Evolutionary conservation across 2,797 vertebrate species (phyloP).

Genomic region (Vultur gryphus): DNA sequence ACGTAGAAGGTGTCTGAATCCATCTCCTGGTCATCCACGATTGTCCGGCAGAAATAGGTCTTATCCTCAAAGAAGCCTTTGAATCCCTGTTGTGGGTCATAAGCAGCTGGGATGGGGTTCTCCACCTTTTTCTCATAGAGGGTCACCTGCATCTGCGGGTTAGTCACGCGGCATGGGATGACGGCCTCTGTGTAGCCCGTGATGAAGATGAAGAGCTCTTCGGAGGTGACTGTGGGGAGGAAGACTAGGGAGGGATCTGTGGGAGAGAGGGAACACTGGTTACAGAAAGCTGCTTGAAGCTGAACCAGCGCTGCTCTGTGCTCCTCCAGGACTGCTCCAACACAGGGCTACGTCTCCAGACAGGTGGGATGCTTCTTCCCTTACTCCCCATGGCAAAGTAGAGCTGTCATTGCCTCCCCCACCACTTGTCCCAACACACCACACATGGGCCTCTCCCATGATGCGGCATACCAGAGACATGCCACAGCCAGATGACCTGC

Average conservation of each 20-base stretch:
- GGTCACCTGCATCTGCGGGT: conserved; percentile 85
- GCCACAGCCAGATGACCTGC: too few species aligned
- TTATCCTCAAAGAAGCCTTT: conserved; percentile 85
- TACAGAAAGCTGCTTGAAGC: neutral
- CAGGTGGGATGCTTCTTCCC: neutral
- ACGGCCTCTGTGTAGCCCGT: conserved; percentile 78
- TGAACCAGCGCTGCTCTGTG: neutral
- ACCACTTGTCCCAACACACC: neutral
- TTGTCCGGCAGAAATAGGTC: conserved; percentile 86
- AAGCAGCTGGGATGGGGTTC: conserved; percentile 71
- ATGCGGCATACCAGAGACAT: neutral
- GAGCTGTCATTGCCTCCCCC: neutral
- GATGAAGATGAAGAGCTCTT: conserved; percentile 82
- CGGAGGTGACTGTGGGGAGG: conserved; percentile 67
- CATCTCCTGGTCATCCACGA: conserved; percentile 79
- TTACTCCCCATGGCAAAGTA: neutral
- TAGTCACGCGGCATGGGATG: conserved; percentile 90
- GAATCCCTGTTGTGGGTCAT: conserved; percentile 85
- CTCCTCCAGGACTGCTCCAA: neutral
- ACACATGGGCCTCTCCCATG: neutral
- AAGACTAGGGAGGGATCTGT: conserved; percentile 87
- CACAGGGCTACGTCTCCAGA: neutral
- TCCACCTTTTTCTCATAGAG: conserved; percentile 82
- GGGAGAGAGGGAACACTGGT: neutral
- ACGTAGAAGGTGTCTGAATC: conserved; percentile 83